Evolutionary conservation across 2,797 vertebrate species (phyloP).

Genomic region (Dermochelys coriacea): DNA sequence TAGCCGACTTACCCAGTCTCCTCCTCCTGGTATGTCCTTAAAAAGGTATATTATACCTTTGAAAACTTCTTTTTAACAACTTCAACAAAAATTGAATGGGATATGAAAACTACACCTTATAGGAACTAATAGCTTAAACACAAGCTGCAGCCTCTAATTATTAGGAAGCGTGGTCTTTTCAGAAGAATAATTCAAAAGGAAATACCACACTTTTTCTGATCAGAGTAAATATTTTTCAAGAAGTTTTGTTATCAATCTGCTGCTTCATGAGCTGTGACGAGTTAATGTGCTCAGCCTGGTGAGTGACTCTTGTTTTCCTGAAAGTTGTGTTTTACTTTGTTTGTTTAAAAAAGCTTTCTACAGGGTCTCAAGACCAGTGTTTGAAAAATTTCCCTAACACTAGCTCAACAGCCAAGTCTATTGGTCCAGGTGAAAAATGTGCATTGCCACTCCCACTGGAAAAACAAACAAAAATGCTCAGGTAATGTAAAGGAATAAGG

Average conservation of each 20-base stretch:
- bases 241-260: background rate
- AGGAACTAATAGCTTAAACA: background rate
- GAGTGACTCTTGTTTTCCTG: slow-evolving; percentile 34
- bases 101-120: background rate
- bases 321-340: background rate
- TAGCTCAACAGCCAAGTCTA: background rate
- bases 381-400: background rate
- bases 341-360: background rate
- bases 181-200: background rate
- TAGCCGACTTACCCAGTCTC: background rate
- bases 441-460: rapidly evolving
- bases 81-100: background rate
- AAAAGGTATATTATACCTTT: background rate
- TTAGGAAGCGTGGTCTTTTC: background rate
- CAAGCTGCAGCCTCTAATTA: background rate
- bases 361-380: background rate
- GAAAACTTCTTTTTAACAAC: background rate
- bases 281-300: background rate
- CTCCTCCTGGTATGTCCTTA: background rate
- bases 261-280: slow-evolving; percentile 20
- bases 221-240: background rate
- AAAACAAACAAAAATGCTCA: rapidly evolving
- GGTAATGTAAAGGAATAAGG: background rate
- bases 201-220: background rate
- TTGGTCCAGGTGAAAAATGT: slow-evolving; percentile 30